These are phyloP conservation scores for Tapirus terrestris DNA, from an alignment of 2,113 vertebrate genomes.

Conservation along the genomic window DNA sequence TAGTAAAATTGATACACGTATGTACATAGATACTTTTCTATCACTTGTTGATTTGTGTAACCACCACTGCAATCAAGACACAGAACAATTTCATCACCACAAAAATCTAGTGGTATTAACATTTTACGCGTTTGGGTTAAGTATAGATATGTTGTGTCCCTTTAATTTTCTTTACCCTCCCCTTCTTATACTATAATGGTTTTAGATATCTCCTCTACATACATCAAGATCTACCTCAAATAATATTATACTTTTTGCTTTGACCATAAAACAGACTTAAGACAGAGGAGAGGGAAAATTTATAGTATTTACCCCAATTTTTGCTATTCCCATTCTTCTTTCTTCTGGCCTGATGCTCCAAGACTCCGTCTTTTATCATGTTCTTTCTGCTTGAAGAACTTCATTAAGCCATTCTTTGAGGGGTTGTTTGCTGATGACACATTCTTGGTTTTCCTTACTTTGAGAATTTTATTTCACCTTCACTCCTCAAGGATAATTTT, in stretches of 20 bases:
- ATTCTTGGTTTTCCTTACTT: neutral
- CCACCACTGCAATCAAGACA: neutral
- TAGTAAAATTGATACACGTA: neutral
- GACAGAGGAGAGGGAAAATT: neutral
- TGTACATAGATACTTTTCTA: neutral
- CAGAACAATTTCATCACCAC: neutral
- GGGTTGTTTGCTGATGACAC: neutral
- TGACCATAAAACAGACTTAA: neutral
- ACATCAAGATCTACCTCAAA: neutral
- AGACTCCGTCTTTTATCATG: neutral
- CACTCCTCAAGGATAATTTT: neutral
- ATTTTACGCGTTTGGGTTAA: neutral
- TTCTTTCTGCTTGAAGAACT: neutral
- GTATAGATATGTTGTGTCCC: neutral
- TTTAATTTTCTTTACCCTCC: neutral
- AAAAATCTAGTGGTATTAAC: neutral
- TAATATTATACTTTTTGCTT: neutral
- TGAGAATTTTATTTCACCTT: neutral
- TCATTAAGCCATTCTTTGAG: neutral
- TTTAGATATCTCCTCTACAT: neutral
- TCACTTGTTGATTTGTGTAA: neutral
- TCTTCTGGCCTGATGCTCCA: neutral
- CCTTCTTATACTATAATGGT: too few species aligned
- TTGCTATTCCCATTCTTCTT: neutral
- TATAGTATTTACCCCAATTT: neutral